Base-by-base conservation (phyloP, 2,113 vertebrate genomes). In the Clarias macrocephalus region DNA sequence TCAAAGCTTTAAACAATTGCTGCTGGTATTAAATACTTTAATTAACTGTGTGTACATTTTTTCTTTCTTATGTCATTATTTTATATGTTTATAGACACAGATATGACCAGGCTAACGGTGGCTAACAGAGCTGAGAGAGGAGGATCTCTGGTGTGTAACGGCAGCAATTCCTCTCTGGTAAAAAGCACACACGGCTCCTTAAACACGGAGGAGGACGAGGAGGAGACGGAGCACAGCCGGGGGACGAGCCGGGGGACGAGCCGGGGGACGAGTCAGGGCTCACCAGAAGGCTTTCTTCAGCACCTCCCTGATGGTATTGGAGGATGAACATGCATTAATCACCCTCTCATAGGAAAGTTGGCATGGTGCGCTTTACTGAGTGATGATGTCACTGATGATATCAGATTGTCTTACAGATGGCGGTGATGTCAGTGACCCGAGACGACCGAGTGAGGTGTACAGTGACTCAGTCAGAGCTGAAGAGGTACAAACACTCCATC, bases 381-480 rank as follows among this genome's bases (percentile, higher is more conserved):
- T 15, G 42, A 33, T 56, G 57, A 86, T 33, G 37, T 80, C 48
- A 66, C 54, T 28, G 9, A 15, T 85, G 13, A 42, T 89, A n/a
- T 63, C 23, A 82, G 76, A 42, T 85, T 57, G 23, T 25, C 16
- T 13, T 84, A 54, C 82, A 94, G 96, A 93, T 89, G 93, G 89
- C 18, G 48, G 81, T 28, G 92, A 95, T 81, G 82, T 73, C 30
- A 85, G 33, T 48, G 91, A 91, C 65, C 88, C 88, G 73, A 96
- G 95, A 59, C 95, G 94, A 85, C 92, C 95, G 91, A 94, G 96
- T 91, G 97, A 98, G 89, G 95, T 98, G 88, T 97, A 96, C 91
- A 98, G 97, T 94, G 96, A 97, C 91, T 98, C 97, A 23, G 97
- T 97, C 96, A 96, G 95, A 87, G 93, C 95, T 90, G 96, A 97